These are phyloP conservation scores for Zygaena filipendulae DNA, from an alignment of 2,888 invertebrate species.

Conservation along the genomic window DNA sequence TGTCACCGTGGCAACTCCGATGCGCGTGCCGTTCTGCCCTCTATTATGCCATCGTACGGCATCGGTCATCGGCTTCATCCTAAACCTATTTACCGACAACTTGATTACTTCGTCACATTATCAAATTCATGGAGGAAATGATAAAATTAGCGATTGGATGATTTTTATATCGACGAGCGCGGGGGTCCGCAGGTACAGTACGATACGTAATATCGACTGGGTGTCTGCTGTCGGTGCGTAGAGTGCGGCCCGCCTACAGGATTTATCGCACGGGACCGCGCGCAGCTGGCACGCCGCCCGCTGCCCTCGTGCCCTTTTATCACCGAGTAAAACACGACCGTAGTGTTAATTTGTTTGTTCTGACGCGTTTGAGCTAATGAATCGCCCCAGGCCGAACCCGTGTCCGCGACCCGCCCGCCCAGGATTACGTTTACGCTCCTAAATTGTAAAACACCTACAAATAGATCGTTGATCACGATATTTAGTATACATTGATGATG, in stretches of 20 bases:
- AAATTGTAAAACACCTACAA: slow-evolving; percentile 47
- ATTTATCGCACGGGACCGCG: slow-evolving; percentile 51
- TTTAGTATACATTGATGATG: slow-evolving; percentile 26
- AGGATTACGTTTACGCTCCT: slow-evolving; percentile 54
- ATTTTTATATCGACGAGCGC: no score
- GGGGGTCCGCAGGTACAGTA: no score
- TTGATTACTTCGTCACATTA: no score
- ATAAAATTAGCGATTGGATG: no score
- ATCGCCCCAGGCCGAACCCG: slow-evolving; percentile 58
- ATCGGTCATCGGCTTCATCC: slow-evolving; percentile 34
- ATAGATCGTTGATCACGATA: slow-evolving; percentile 55
- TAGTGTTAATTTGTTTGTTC: slow-evolving; percentile 66
- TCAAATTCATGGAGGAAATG: no score
- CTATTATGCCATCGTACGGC: slow-evolving; percentile 21
- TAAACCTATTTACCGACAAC: slow-evolving; percentile 12
- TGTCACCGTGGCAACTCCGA: slow-evolving; percentile 3
- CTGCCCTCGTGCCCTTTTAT: slow-evolving; percentile 60
- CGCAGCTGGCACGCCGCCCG: slow-evolving; percentile 54
- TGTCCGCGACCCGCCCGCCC: slow-evolving; percentile 37
- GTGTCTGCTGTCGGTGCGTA: no score
- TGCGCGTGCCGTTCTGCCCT: slow-evolving; percentile 8
- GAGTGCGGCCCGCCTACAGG: slow-evolving; percentile 22
- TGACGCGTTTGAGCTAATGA: slow-evolving; percentile 62
- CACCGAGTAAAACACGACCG: slow-evolving; percentile 59
- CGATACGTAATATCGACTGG: no score